These are phyloP conservation scores for Portunus trituberculatus DNA, from an alignment of 1,140 invertebrate species.

Conservation along the genomic window DNA sequence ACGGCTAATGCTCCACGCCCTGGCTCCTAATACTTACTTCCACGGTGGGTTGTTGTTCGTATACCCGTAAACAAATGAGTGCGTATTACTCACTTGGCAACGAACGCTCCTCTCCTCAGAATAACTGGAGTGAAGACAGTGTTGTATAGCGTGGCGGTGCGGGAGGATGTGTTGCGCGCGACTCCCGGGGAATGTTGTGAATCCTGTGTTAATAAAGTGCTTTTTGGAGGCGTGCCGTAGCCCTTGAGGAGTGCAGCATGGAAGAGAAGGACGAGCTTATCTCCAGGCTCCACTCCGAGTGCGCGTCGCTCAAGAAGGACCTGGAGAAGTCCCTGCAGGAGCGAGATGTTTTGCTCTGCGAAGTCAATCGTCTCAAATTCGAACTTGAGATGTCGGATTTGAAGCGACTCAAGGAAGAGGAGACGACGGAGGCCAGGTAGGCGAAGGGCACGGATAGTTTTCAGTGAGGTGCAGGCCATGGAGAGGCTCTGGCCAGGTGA, in stretches of 20 bases:
- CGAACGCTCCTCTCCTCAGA: background rate
- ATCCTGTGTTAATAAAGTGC: conserved; percentile 57
- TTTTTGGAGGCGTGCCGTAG: conserved; percentile 37
- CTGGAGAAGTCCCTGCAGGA: conserved; percentile 78
- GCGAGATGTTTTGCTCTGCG: conserved; percentile 79
- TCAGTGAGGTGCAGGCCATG: background rate
- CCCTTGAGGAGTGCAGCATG: conserved; percentile 51
- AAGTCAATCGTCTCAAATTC: conserved; percentile 79
- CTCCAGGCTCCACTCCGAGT: conserved; percentile 65
- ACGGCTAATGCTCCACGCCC: background rate
- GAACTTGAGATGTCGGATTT: conserved; percentile 79
- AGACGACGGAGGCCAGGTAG: conserved; percentile 74
- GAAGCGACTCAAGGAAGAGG: conserved; percentile 78
- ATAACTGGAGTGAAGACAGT: conserved; percentile 43
- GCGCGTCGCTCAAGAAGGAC: conserved; percentile 78
- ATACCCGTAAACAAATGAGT: background rate
- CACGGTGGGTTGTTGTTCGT: too few relatives aligned
- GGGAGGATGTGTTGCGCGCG: conserved; percentile 64
- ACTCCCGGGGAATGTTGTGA: conserved; percentile 66
- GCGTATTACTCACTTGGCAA: background rate
- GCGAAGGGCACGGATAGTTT: conserved; percentile 35
- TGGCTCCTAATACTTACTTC: background rate
- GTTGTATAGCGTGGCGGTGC: conserved; percentile 51
- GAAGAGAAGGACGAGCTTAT: conserved; percentile 76
- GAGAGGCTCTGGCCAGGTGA: background rate